These are phyloP conservation scores for Myotis lucifugus DNA, from an alignment of 2,113 vertebrate genomes.

Conservation along the genomic window DNA sequence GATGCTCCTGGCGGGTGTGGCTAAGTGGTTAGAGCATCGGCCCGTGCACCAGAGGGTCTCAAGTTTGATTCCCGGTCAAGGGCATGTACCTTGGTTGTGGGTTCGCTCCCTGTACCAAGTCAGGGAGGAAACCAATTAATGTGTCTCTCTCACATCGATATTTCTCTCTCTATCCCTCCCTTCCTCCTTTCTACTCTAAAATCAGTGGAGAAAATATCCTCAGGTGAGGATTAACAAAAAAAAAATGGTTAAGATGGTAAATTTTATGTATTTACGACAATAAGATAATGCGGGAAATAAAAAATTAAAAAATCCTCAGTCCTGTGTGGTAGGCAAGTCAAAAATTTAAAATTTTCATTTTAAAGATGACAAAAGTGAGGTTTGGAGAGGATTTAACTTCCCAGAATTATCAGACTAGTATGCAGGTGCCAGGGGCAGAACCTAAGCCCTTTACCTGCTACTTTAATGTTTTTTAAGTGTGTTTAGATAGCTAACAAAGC, in stretches of 20 bases:
- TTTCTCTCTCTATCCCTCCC: too few relatives aligned
- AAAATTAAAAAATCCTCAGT: background rate
- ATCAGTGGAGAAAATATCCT: too few relatives aligned
- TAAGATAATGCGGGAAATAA: background rate
- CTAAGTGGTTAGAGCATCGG: too few relatives aligned
- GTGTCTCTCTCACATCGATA: too few relatives aligned
- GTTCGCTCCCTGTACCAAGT: too few relatives aligned
- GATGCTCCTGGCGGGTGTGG: background rate
- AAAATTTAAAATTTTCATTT: slow-evolving; percentile 9
- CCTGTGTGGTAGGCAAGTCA: background rate
- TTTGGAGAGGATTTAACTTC: background rate
- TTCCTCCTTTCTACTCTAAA: too few relatives aligned
- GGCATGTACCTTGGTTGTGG: too few relatives aligned
- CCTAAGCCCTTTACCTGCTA: background rate
- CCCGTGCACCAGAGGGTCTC: too few relatives aligned
- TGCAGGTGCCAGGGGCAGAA: background rate
- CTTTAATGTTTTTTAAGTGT: background rate
- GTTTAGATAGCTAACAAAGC: background rate
- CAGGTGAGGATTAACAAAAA: too few relatives aligned
- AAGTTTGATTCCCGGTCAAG: too few relatives aligned
- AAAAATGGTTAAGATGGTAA: background rate
- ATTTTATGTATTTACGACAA: background rate
- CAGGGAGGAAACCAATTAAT: too few relatives aligned
- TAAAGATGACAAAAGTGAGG: background rate
- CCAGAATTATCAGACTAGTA: background rate